Conservation (phyloP, 2,888 invertebrate species). For the Dryobotodes eremita region DNA sequence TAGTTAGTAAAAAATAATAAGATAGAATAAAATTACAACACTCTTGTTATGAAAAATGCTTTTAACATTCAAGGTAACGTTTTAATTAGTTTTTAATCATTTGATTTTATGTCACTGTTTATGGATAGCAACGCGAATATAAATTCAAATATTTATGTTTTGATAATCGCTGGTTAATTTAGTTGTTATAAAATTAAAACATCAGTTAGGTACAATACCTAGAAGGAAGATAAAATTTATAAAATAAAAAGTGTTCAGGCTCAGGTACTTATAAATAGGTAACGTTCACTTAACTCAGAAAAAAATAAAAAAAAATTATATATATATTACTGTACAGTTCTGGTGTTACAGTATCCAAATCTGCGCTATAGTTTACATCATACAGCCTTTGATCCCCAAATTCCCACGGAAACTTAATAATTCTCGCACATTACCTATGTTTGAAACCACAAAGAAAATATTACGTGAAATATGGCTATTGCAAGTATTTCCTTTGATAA, state of each 20-base stretch:
- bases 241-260: not conserved
- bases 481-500: conserved; percentile 21
- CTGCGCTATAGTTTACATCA: not conserved
- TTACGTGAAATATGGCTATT: conserved; percentile 1
- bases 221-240: not conserved
- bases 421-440: not conserved
- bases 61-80: conserved; percentile 36
- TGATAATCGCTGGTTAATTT: conserved; percentile 28
- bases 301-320: no score
- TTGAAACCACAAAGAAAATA: not conserved
- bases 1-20: not conserved
- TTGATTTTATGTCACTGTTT: not conserved
- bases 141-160: conserved; percentile 37
- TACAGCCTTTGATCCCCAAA: not conserved
- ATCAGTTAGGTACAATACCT: not conserved
- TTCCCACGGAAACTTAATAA: not conserved
- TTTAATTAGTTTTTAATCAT: conserved; percentile 35
- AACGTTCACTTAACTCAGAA: not conserved
- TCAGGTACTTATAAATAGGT: not conserved
- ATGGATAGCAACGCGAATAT: conserved; percentile 1
- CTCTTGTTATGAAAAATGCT: conserved; percentile 9
- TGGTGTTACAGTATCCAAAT: not conserved
- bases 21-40: conserved; percentile 18
- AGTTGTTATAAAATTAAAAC: conserved; percentile 1
- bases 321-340: not conserved